Conservation (phyloP, 2,888 invertebrate species). For the Tetragonula carbonaria region DNA sequence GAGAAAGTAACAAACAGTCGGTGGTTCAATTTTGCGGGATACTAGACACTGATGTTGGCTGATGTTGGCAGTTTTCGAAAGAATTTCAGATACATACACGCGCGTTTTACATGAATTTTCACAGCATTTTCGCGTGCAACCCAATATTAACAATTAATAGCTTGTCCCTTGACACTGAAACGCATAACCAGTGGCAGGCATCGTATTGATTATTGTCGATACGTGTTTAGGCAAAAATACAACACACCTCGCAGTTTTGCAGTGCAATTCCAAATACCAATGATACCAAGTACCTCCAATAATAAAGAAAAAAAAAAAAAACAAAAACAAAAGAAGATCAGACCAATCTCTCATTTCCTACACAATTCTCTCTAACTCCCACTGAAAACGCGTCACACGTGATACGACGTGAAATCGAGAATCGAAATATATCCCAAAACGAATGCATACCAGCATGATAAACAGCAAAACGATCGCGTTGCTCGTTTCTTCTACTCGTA, state of each 20-base stretch:
- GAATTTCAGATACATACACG: neutral
- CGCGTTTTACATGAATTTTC: neutral
- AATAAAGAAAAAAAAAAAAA: too few species aligned
- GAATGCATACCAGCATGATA: neutral
- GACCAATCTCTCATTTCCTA: neutral
- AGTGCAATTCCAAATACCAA: neutral
- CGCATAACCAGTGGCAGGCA: neutral
- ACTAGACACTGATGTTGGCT: neutral
- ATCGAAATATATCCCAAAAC: neutral
- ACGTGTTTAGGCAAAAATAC: neutral
- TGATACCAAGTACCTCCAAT: neutral
- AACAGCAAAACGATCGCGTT: neutral
- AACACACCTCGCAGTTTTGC: neutral
- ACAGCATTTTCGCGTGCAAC: neutral
- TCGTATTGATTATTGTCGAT: neutral
- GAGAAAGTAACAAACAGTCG: neutral
- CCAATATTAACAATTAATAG: neutral
- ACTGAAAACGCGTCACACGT: neutral
- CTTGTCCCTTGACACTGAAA: neutral
- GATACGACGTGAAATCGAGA: neutral
- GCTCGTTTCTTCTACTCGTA: slow-evolving; percentile 17
- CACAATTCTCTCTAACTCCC: neutral
- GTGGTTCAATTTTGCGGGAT: neutral
- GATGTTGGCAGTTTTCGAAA: too few species aligned
- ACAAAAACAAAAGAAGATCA: neutral